Base-by-base conservation (phyloP, 2,113 vertebrate genomes). In the Capreolus pygargus region DNA sequence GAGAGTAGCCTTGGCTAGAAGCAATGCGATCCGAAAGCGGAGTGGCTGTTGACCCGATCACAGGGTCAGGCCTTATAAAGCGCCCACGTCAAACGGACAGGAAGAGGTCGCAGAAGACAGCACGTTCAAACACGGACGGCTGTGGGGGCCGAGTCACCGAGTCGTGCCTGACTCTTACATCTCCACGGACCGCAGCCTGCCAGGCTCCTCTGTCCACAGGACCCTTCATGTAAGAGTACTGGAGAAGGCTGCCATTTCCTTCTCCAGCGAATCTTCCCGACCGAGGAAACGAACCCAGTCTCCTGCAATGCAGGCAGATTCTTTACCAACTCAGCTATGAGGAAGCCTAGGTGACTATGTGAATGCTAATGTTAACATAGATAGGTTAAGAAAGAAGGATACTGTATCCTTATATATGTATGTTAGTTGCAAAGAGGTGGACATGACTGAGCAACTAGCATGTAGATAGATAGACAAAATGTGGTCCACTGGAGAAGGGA, bases 101-200 rank as follows among this genome's bases (percentile, higher is more conserved):
- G 85, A 88, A 58, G 52, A 79, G 90, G 25, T 57, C 39, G 91
- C 74, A 95, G 50, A 45, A 3, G 5, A 88, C 4, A 39, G 64
- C 47, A 50, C 84, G 70, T 97, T 91, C 86, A 74, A 90, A 90
- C 25, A 25, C 74, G 23, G 15, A 70, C 11, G n/a, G n/a, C 17
- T 67, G 11, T 21, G n/a, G 17, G 28, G n/a, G 64, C 3, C 36
- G n/a, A 21, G 9, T 70, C 2, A 2, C 4, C 5, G 23, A 70
- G 19, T 70, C 0, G 0, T 36, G n/a, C 6, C 19, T 0, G 9
- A 36, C n/a, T 70, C 64, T 12, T 70, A 2, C 4, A 36, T 11
- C n/a, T 6, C 64, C 64, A 36, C 12, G 9, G 64, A 70, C 64
- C 21, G n/a, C 23, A 36, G 64, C 17, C 64, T 36, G 64, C 17